Conservation (phyloP, 2,888 invertebrate genomes). For the Sericinus montela region DNA sequence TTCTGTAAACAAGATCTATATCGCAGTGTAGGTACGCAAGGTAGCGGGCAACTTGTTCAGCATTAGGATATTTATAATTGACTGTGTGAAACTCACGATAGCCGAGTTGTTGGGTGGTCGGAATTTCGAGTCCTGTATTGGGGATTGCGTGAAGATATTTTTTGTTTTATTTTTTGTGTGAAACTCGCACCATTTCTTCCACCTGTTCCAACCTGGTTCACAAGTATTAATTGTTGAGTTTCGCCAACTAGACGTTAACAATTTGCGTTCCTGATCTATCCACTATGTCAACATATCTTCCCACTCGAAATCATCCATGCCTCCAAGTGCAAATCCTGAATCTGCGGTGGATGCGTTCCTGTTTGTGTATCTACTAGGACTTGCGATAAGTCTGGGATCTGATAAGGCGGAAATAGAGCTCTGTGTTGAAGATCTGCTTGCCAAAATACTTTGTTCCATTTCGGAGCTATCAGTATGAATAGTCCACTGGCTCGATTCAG, state of each 20-base stretch:
- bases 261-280: neutral
- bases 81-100: too few relatives aligned
- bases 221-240: neutral
- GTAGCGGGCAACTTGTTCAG: neutral
- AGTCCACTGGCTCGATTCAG: constrained; percentile 21
- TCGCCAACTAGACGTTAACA: neutral
- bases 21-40: neutral
- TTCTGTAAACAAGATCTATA: neutral
- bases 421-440: constrained; percentile 22
- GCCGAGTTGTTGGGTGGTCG: too few relatives aligned
- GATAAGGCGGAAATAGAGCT: neutral
- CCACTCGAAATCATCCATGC: neutral
- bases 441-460: constrained; percentile 30
- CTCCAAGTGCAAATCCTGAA: neutral
- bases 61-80: neutral
- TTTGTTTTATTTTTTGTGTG: too few relatives aligned
- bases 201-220: too few relatives aligned
- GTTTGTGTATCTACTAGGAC: neutral
- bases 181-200: too few relatives aligned
- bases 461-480: constrained; percentile 29
- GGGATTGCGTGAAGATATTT: too few relatives aligned
- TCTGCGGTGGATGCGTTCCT: too few relatives aligned
- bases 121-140: too few relatives aligned
- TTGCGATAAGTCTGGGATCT: neutral
- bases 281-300: neutral